phyloP scores from a whole-genome alignment of 2,113 vertebrate genomes.

The Microcebus murinus region DNA sequence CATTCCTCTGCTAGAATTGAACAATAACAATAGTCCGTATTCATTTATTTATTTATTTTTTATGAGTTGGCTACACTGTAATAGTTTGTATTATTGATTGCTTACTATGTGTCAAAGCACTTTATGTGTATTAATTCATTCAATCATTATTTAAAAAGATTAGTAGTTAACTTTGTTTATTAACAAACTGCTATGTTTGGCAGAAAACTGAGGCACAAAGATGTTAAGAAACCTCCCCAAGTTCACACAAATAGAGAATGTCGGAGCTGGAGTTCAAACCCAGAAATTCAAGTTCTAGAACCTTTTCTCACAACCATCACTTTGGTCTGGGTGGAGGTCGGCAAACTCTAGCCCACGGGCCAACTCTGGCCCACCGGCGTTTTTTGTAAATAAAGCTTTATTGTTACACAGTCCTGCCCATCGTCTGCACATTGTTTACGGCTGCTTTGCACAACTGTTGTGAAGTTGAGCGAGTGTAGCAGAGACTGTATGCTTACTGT shows the following conservation, averaged over 20 bases:
- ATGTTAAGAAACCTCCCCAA: background rate
- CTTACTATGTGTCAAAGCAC: background rate
- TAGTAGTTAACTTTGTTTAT: background rate
- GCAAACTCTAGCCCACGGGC: background rate
- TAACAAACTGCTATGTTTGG: background rate
- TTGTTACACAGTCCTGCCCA: background rate
- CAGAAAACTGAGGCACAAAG: background rate
- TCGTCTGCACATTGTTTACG: too few relatives aligned
- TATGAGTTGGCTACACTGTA: too few relatives aligned
- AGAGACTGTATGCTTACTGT: background rate
- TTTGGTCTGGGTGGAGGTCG: background rate
- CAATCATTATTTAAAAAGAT: background rate
- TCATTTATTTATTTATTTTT: background rate
- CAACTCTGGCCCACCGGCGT: background rate
- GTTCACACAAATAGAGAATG: background rate
- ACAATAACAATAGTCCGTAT: background rate
- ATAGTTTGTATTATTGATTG: background rate
- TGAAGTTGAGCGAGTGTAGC: background rate
- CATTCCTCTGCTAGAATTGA: background rate
- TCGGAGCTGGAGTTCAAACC: background rate
- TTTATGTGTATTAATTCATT: background rate
- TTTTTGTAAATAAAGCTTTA: conserved; percentile 1
- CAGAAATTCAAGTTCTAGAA: background rate
- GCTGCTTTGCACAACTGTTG: background rate
- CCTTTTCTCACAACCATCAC: background rate